These are phyloP conservation scores for Timandra comae DNA, from an alignment of 2,888 invertebrate species.

Conservation along the genomic window DNA sequence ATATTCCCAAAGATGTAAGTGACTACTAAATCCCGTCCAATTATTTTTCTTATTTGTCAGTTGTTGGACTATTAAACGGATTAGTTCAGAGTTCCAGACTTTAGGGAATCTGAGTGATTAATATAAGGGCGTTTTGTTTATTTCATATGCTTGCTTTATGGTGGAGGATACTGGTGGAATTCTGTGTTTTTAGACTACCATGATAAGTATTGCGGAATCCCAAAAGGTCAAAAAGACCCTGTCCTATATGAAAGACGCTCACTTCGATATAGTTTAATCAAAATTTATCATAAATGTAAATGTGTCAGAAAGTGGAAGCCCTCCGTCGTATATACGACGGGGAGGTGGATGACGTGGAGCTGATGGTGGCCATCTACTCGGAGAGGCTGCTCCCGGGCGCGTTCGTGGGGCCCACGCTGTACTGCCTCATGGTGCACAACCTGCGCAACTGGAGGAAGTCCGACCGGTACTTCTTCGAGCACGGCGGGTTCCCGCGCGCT, in stretches of 20 bases:
- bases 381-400: conserved; percentile 26
- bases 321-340: conserved; percentile 32
- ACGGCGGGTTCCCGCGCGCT: conserved; percentile 28
- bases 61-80: too few species aligned
- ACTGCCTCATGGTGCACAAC: conserved; percentile 33
- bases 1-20: conserved; percentile 66
- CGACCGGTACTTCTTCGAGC: conserved; percentile 36
- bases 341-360: conserved; percentile 30
- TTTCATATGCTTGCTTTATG: background rate
- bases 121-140: too few species aligned
- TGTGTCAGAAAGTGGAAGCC: conserved; percentile 26
- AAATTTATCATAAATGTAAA: background rate
- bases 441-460: conserved; percentile 32
- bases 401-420: conserved; percentile 26
- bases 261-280: too few species aligned
- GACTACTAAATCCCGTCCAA: background rate
- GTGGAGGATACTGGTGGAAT: background rate
- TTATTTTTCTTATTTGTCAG: background rate
- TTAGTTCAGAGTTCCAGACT: too few species aligned
- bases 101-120: too few species aligned
- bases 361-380: conserved; percentile 32
- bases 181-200: background rate
- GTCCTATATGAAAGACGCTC: too few species aligned
- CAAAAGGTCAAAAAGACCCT: background rate
- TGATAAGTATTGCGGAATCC: background rate